A percentile compares a stretch with the other conserved stretches of the same genome.
These are phyloP conservation scores for Rosalia funebris DNA, from an alignment of 2,888 invertebrate genomes.

Conservation along the genomic window DNA sequence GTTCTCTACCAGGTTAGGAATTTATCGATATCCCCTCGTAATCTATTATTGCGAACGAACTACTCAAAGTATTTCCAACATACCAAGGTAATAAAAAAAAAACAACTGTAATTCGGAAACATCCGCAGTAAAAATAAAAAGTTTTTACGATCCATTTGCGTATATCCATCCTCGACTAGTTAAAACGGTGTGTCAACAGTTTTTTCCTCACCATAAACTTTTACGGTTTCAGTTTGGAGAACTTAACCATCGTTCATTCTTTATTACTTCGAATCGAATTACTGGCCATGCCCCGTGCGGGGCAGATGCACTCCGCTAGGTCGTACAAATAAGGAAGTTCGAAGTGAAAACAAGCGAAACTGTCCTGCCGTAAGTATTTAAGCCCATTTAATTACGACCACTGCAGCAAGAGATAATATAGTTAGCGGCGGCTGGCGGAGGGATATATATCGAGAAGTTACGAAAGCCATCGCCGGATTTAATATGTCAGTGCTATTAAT, in stretches of 20 bases:
- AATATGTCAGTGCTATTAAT: slow-evolving; percentile 5
- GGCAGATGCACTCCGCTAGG: neutral
- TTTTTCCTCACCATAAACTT: neutral
- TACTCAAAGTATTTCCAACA: no score
- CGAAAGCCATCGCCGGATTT: slow-evolving; percentile 5
- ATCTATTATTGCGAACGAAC: no score
- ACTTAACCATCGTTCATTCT: neutral
- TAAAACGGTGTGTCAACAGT: neutral
- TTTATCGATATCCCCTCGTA: no score
- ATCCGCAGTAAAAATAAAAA: neutral
- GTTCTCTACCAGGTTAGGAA: no score
- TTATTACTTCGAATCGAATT: neutral
- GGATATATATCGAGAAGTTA: slow-evolving; percentile 19
- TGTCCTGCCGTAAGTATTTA: slow-evolving; percentile 12
- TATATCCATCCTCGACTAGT: neutral
- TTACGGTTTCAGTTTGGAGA: neutral
- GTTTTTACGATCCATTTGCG: neutral
- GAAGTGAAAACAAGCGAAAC: slow-evolving; percentile 4
- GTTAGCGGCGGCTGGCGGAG: slow-evolving; percentile 6
- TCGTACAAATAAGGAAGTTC: slow-evolving; percentile 8
- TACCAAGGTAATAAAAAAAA: no score
- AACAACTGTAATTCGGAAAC: no score
- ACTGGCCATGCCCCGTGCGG: neutral
- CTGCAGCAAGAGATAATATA: slow-evolving; percentile 16
- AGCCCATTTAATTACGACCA: slow-evolving; percentile 20